Evolutionary conservation across 2,797 vertebrate species (phyloP), one percentile per base, ranked within the genome.

Genomic region (Enteromius treurensis): DNA sequence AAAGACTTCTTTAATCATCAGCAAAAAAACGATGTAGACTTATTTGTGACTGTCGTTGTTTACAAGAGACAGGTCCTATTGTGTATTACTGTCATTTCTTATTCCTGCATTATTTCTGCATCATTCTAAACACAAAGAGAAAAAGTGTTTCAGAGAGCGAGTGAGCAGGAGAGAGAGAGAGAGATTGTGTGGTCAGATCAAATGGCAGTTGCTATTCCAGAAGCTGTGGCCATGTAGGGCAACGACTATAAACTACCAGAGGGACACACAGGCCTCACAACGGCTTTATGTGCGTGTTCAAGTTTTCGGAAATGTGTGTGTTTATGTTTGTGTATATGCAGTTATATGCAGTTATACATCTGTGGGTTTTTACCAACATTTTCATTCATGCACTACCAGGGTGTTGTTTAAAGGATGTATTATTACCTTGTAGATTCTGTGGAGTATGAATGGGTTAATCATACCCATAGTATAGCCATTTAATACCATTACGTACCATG

Each of bases 121-220:
- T n/a, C n/a, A n/a, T n/a, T n/a, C n/a, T n/a, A n/a, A n/a, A n/a
- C 37, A 60, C 58, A 42, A 40, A 23, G 91, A 93, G 88, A 67
- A 23, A 73, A 34, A 81, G 58, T 67, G 69, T 62, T 71, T 76
- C 10, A 42, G 58, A 79, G 81, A 73, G 71, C 37, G 11, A 34
- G 34, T 34, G n/a, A 23, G n/a, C n/a, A 51, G 37, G 89, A 64
- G 60, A 87, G 89, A 89, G 87, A 87, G n/a, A n/a, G 69, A 85
- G 77, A 81, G 88, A 85, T 85, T 73, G 73, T 71, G 87, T 89
- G 85, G 87, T 89, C 89, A 92, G 91, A 94, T 94, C 95, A 84
- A 90, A 92, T 94, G 90, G 91, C 95, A 93, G 95, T 94, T 95
- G 84, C 94, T 96, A 95, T 96, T 95, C 95, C 94, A 95, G 95